These are phyloP conservation scores for Notechis scutatus DNA, from an alignment of 2,113 vertebrate genomes.

Conservation along the genomic window DNA sequence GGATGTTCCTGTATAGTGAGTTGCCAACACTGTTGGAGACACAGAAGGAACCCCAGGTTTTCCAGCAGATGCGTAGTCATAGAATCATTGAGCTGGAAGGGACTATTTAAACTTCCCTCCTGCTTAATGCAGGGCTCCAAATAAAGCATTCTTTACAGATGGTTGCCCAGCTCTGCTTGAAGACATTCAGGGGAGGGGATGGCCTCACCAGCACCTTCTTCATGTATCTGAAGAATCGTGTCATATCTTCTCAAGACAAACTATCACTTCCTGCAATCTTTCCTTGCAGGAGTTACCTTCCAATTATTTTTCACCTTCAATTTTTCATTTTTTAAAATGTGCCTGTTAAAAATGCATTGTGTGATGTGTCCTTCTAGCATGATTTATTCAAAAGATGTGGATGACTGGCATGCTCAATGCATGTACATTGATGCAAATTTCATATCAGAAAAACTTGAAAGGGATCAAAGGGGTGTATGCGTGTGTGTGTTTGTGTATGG, in stretches of 20 bases:
- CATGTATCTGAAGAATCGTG: background rate
- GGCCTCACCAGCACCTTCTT: background rate
- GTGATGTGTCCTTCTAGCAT: background rate
- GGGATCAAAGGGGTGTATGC: background rate
- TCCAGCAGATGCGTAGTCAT: background rate
- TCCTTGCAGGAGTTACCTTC: background rate
- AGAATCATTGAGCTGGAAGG: background rate
- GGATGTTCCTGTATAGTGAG: background rate
- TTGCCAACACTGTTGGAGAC: too few species aligned
- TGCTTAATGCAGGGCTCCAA: background rate
- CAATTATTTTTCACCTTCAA: background rate
- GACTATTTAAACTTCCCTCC: background rate
- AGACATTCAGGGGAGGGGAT: background rate
- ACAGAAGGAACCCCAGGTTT: background rate
- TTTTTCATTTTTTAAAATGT: background rate
- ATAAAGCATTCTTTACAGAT: background rate
- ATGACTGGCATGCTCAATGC: background rate
- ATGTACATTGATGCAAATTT: background rate
- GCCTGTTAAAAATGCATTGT: background rate
- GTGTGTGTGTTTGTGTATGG: constrained; percentile 21
- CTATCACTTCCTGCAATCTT: background rate
- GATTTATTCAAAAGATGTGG: background rate
- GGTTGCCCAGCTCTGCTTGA: background rate
- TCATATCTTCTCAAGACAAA: background rate
- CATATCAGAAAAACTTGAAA: background rate